Evolutionary conservation across 2,113 vertebrate species (phyloP).

Genomic region (Dicrurus megarhynchus): DNA sequence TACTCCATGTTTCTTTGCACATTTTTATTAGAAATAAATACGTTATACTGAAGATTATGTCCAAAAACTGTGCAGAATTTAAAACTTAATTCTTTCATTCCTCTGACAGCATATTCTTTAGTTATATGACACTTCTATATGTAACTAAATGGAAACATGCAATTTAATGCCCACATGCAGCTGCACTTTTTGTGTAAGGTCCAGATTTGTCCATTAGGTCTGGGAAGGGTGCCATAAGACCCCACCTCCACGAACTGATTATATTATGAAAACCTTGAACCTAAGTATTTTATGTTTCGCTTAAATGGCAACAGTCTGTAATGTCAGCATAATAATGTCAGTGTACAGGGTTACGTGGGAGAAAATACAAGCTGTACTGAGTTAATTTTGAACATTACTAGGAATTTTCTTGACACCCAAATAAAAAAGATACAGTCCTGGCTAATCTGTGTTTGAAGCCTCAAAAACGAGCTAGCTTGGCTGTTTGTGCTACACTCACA

Average conservation of each 20-base stretch:
- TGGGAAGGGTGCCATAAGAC: background rate
- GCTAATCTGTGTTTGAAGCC: background rate
- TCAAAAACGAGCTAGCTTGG: background rate
- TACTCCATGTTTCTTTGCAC: background rate
- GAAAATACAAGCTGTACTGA: background rate
- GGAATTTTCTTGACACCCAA: background rate
- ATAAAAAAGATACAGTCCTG: background rate
- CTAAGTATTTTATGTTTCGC: background rate
- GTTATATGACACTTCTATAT: background rate
- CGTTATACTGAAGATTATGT: background rate
- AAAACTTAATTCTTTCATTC: background rate
- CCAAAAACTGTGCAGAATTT: background rate
- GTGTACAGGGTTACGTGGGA: background rate
- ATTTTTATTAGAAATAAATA: background rate
- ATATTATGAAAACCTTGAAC: background rate
- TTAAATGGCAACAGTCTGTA: background rate
- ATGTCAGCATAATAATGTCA: background rate
- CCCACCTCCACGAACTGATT: background rate
- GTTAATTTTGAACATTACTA: background rate
- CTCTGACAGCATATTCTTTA: background rate
- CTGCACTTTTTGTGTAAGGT: background rate
- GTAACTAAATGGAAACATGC: background rate
- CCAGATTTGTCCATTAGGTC: background rate
- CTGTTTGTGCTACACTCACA: background rate
- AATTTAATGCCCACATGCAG: background rate